Evolutionary conservation across 2,888 invertebrate genomes (phyloP), one percentile per base, ranked within the genome.

Genomic region (Adelognathus sp.): DNA sequence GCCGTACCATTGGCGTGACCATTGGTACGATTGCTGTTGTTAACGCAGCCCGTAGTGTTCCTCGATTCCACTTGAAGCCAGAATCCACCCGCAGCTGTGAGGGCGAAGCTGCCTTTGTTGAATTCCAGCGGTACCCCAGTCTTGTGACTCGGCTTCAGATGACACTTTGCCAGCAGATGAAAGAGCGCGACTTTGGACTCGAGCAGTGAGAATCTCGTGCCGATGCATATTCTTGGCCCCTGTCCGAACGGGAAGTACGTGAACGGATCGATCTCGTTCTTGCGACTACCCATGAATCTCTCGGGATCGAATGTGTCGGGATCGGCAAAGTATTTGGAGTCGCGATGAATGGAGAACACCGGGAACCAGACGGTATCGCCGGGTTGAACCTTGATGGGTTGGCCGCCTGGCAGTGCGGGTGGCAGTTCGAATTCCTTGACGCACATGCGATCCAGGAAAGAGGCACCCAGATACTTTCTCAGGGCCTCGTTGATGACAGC

Each of bases 391-490:
- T 78, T 72, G 4, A 85, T 54, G 1, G 80, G 21, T 56, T 80
- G 58, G 1, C 27, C 58, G 9, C 76, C 80, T 11, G 73, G 73
- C 9, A 73, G 18, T 4, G 80, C 69, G 1, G 92, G 80, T 87
- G 89, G 52, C 85, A 93, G 83, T 18, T 91, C 91, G 77, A 92
- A 93, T 0, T 90, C 82, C 76, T 93, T 93, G 0, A 91, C 90
- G 76, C 93, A 93, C 6, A 89, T 82, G 75, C 94, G 88, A 82
- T 94, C 94, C 83, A 92, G 80, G 0, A 92, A 82, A 1, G 92
- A 81, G 3, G 92, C 92, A 1, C 92, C 91, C 0, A 92, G 89
- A 44, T 77, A 76, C n/a, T 66, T n/a, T 31, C 73, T 79, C 21
- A 70, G 39, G 11, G 58, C 33, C 69, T 83, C 84, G 31, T 77